Evolutionary conservation across 2,113 vertebrate genomes (phyloP), one percentile per base, ranked within the genome.

Genomic region (Rhea americana): DNA sequence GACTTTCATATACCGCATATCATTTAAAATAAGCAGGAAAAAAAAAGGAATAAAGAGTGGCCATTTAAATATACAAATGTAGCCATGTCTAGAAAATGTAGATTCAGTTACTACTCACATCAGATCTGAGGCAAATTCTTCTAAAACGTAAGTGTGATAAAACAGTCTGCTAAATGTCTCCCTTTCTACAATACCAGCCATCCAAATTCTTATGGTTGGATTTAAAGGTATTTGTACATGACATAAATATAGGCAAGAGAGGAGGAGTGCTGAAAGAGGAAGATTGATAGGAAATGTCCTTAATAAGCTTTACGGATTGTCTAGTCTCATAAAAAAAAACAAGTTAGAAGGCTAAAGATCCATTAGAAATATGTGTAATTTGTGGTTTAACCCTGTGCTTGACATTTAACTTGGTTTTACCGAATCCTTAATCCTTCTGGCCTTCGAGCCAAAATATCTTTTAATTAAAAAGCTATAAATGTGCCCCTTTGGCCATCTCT

Each of bases 391-490:
- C 67, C 53, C 70, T 11, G 13, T 18, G 0, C 79, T 94, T 96
- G 93, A 94, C 90, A 93, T 96, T 94, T 95, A 94, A 94, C 88
- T 90, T 63, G 9, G 74, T 93, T 93, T 90, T 93, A 89, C 93
- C 11, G 8, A 67, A 85, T 70, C 73, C 53, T 70, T 96, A 94
- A 96, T 94, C 74, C 63, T 70, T 51, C 80, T 82, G 80, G 45
- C 80, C 79, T 94, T 86, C 4, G 0, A 94, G 45, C 76, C 80
- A 91, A 93, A 96, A 89, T 83, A 84, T 35, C 77, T 95, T 96
- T 93, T 94, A 94, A 96, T 95, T 94, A 94, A 96, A 94, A 94
- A 94, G 30, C 83, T 84, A 84, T 89, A 90, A 94, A 91, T 9
- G 70, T 47, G 39, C 53, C 66, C 83, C 80, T 90, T 25, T 80